Evolutionary conservation across 2,797 vertebrate genomes (phyloP).

Genomic region (Myotis findleyi): DNA sequence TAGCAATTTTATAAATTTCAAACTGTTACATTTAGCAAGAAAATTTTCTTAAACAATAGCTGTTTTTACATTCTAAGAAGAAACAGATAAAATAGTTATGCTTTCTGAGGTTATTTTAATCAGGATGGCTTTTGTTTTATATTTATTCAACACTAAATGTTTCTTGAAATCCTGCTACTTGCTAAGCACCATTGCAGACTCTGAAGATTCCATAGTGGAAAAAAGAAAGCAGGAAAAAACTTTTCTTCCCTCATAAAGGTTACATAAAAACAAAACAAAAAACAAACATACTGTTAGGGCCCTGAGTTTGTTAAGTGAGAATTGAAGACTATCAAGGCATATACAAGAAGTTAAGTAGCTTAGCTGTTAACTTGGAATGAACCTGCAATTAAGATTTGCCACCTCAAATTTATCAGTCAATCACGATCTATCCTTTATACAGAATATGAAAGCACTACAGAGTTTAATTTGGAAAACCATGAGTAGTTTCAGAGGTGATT

Average conservation of each 20-base stretch:
- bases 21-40: neutral
- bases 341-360: constrained; percentile 62
- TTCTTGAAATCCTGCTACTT: neutral
- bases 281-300: neutral
- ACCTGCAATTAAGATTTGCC: constrained; percentile 76
- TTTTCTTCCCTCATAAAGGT: neutral
- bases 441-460: constrained; percentile 51
- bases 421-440: constrained; percentile 58
- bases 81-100: neutral
- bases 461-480: constrained; percentile 74
- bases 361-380: constrained; percentile 73
- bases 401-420: constrained; percentile 79
- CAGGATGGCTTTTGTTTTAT: neutral
- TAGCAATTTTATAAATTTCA: constrained; percentile 12
- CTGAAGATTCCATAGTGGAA: neutral
- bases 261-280: neutral
- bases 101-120: neutral
- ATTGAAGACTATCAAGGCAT: constrained; percentile 58
- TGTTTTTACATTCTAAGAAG: neutral
- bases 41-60: neutral
- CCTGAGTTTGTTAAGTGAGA: constrained; percentile 54
- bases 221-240: neutral
- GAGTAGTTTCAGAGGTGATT: constrained; percentile 72
- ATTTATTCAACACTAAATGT: neutral
- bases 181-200: neutral